Percentiles rank a stretch among this genome's conserved stretches.
phyloP scores from a whole-genome alignment of 1,140 invertebrate genomes.

The Phortica variegata region DNA sequence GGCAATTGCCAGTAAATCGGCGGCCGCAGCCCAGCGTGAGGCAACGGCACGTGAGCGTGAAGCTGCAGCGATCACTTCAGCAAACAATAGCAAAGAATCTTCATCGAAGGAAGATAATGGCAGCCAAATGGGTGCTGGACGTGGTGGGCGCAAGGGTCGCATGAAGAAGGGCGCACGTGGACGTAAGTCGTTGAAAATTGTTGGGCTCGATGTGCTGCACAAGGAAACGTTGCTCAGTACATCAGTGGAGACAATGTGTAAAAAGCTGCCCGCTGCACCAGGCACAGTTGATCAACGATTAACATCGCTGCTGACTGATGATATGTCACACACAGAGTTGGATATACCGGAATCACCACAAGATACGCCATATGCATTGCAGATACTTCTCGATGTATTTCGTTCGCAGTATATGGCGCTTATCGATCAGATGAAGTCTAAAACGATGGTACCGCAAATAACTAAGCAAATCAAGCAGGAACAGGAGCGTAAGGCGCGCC shows the following conservation, averaged over 20 bases:
- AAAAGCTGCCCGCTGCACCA: conserved; percentile 76
- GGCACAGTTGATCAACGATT: conserved; percentile 88
- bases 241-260: conserved; percentile 61
- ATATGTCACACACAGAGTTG: conserved; percentile 74
- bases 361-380: conserved; percentile 80
- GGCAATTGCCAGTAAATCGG: conserved; percentile 51
- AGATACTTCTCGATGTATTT: conserved; percentile 81
- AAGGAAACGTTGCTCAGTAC: conserved; percentile 88
- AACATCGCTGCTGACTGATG: conserved; percentile 70
- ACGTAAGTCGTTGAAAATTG: conserved; percentile 61
- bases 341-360: conserved; percentile 75
- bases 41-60: conserved; percentile 27
- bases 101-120: conserved; percentile 35
- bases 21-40: conserved; percentile 44
- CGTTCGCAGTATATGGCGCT: conserved; percentile 81
- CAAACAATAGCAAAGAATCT: conserved; percentile 37
- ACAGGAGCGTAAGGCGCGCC: conserved; percentile 77
- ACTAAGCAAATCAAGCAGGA: conserved; percentile 79
- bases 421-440: conserved; percentile 77
- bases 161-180: conserved; percentile 43
- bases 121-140: conserved; percentile 19
- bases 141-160: conserved; percentile 38
- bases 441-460: conserved; percentile 72
- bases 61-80: conserved; percentile 19
- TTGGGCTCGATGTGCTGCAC: conserved; percentile 85